phyloP scores from a whole-genome alignment of 2,888 invertebrate genomes.

The Adelphocoris suturalis region DNA sequence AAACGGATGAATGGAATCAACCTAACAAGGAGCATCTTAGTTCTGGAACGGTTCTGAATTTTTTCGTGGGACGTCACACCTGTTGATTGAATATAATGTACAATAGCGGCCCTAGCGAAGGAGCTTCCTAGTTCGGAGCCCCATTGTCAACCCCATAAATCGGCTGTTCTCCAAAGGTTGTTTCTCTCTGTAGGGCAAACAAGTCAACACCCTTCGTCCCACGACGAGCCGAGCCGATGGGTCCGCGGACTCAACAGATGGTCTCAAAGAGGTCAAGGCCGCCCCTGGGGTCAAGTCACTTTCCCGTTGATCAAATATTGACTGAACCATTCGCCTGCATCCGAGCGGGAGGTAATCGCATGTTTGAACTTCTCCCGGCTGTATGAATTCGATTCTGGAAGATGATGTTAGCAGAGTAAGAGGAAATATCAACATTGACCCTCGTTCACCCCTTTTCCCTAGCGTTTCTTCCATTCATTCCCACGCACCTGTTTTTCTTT shows the following conservation, averaged over 20 bases:
- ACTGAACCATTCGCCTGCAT: conserved; percentile 42
- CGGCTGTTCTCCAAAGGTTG: too few relatives aligned
- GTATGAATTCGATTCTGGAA: conserved; percentile 51
- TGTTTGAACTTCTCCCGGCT: conserved; percentile 35
- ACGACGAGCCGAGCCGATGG: background rate
- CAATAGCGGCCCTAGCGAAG: too few relatives aligned
- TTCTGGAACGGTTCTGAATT: too few relatives aligned
- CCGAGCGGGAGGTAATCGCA: conserved; percentile 53
- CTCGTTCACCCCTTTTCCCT: background rate
- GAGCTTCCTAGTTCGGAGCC: too few relatives aligned
- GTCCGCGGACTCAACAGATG: conserved; percentile 41
- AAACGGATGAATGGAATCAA: too few relatives aligned
- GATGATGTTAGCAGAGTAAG: conserved; percentile 14
- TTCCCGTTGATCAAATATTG: conserved; percentile 44
- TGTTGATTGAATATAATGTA: too few relatives aligned
- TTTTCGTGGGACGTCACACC: too few relatives aligned
- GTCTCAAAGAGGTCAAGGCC: conserved; percentile 45
- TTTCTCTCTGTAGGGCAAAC: too few relatives aligned
- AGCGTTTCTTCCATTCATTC: background rate
- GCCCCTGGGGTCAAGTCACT: background rate
- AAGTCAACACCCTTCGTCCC: too few relatives aligned
- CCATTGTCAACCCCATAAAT: too few relatives aligned
- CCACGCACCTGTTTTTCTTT: background rate
- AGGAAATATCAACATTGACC: conserved; percentile 43
- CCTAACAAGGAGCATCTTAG: too few relatives aligned